Evolutionary conservation across 2,888 invertebrate genomes (phyloP).

Genomic region (Ametastegia equiseti): DNA sequence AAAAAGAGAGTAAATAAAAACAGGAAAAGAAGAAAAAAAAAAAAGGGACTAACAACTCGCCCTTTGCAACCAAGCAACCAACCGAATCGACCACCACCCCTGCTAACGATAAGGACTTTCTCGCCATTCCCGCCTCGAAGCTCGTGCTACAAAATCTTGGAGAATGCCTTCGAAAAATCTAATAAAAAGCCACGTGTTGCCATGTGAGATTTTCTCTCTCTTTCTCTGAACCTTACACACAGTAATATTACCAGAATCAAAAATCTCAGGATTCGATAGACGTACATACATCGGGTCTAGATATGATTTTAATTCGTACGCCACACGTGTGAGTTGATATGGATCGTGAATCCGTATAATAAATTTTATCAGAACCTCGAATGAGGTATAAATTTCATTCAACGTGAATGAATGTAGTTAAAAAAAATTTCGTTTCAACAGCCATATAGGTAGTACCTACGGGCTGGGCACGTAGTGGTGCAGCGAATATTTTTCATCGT

Average conservation of each 20-base stretch:
- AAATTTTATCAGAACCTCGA: neutral
- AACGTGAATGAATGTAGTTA: neutral
- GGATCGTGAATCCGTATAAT: neutral
- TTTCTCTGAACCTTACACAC: neutral
- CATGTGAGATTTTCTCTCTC: neutral
- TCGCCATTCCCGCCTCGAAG: neutral
- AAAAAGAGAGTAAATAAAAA: neutral
- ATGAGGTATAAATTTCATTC: neutral
- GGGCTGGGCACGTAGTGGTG: neutral
- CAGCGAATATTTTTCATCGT: neutral
- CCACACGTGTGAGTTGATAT: neutral
- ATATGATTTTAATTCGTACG: slow-evolving; percentile 12
- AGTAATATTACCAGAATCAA: neutral
- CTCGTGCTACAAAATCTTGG: neutral
- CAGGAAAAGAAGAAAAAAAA: neutral
- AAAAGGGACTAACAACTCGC: neutral
- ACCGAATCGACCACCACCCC: no score
- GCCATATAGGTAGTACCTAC: no score
- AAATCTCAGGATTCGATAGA: neutral
- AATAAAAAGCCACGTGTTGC: slow-evolving; percentile 31
- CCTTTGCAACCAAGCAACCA: neutral
- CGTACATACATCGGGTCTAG: neutral
- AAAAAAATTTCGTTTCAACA: neutral
- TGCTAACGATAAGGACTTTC: slow-evolving; percentile 3
- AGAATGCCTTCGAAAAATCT: slow-evolving; percentile 15